Evolutionary conservation across 2,888 invertebrate species (phyloP).

Genomic region (Alsophila aescularia): DNA sequence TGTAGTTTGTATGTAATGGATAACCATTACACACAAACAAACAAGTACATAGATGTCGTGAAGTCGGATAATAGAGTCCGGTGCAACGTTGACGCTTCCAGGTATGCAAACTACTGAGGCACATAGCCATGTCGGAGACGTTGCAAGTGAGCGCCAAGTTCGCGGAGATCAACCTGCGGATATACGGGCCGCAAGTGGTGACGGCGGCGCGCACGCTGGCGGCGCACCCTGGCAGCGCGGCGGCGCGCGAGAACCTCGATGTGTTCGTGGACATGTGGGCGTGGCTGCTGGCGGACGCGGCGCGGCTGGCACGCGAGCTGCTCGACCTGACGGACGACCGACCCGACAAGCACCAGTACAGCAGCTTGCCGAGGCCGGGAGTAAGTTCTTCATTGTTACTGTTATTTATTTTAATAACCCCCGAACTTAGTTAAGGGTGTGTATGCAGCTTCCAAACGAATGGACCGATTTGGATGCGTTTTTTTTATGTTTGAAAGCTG

Average conservation of each 20-base stretch:
- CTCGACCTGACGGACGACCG: conserved; percentile 89
- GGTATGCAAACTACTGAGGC: conserved; percentile 98
- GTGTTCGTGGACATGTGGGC: conserved; percentile 98
- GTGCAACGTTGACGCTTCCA: conserved; percentile 55
- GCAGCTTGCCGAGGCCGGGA: conserved; percentile 97
- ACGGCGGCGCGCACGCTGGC: conserved; percentile 97
- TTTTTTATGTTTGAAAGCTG: too few species aligned
- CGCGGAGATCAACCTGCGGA: conserved; percentile 96
- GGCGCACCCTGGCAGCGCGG: conserved; percentile 96
- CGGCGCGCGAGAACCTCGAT: conserved; percentile 98
- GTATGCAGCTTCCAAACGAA: too few species aligned
- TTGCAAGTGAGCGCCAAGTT: conserved; percentile 98
- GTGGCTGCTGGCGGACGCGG: conserved; percentile 96
- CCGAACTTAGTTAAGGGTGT: too few species aligned
- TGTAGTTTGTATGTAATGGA: too few species aligned
- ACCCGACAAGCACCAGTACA: conserved; percentile 86
- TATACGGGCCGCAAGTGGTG: conserved; percentile 97
- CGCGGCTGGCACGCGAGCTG: conserved; percentile 94
- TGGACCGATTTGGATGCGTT: too few species aligned
- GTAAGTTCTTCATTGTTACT: conserved; percentile 88
- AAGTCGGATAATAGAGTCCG: not conserved
- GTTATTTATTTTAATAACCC: too few species aligned
- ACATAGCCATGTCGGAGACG: conserved; percentile 97
- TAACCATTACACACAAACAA: too few species aligned
- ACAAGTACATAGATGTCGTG: not conserved